A percentile compares a stretch with the other conserved stretches of the same genome.
phyloP scores from a whole-genome alignment of 2,113 vertebrate genomes.

The Menura novaehollandiae region DNA sequence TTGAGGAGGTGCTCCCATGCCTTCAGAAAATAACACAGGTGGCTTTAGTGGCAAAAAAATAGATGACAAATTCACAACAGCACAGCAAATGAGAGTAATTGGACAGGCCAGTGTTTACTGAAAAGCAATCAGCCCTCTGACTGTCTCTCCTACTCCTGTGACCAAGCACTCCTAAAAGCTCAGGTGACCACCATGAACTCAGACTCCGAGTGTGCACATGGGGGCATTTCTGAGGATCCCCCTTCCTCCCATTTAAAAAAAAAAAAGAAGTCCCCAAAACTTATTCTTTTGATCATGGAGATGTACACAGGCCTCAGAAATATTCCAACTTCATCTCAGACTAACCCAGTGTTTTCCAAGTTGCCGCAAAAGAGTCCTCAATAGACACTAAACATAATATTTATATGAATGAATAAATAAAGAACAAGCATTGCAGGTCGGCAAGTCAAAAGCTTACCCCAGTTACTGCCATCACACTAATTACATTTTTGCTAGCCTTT shows the following conservation, averaged over 20 bases:
- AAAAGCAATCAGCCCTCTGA: background rate
- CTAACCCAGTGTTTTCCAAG: background rate
- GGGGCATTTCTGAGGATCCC: background rate
- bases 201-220: rapidly evolving
- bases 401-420: background rate
- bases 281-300: background rate
- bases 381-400: background rate
- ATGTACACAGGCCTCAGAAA: background rate
- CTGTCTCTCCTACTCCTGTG: background rate
- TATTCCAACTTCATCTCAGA: background rate
- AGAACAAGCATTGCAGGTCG: background rate
- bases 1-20: background rate
- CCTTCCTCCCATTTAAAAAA: background rate
- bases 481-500: background rate
- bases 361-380: background rate
- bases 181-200: background rate
- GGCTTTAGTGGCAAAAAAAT: background rate
- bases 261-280: background rate
- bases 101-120: background rate
- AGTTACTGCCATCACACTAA: background rate
- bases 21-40: background rate
- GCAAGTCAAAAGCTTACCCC: background rate
- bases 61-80: background rate
- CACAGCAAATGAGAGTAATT: background rate
- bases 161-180: background rate